Evolutionary conservation across 2,797 vertebrate genomes (phyloP).

Genomic region (Neosilurus hyrtlii): DNA sequence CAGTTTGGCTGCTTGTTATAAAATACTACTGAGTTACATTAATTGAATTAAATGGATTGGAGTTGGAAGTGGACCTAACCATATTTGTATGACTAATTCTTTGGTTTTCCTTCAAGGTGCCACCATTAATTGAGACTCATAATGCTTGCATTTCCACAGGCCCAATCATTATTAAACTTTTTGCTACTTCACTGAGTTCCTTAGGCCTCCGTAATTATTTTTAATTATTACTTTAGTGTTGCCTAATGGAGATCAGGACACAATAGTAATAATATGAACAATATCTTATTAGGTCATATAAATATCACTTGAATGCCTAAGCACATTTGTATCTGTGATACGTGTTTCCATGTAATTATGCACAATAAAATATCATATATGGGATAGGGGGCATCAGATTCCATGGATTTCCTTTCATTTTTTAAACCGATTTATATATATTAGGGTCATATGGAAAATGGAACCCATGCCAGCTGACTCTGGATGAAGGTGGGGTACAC

Average conservation of each 20-base stretch:
- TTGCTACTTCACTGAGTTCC: conserved; percentile 11
- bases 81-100: conserved; percentile 16
- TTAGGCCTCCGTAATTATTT: conserved; percentile 15
- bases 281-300: neutral
- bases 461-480: too few species aligned
- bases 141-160: conserved; percentile 15
- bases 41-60: conserved; percentile 13
- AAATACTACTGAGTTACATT: neutral
- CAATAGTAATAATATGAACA: conserved; percentile 6
- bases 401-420: neutral
- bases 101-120: conserved; percentile 19
- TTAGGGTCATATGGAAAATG: too few species aligned
- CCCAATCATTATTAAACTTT: conserved; percentile 11
- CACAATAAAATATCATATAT: neutral
- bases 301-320: neutral
- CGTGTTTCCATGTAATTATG: neutral
- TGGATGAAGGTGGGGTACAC: too few species aligned
- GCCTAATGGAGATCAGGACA: neutral
- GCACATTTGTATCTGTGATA: neutral
- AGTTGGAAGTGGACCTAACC: conserved; percentile 9
- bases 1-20: neutral
- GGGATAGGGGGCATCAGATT: neutral
- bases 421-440: too few species aligned
- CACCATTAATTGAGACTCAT: conserved; percentile 4
- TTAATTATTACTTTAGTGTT: conserved; percentile 27